Base-by-base conservation (phyloP, 2,797 vertebrate species). In the Serranus cabrilla region DNA sequence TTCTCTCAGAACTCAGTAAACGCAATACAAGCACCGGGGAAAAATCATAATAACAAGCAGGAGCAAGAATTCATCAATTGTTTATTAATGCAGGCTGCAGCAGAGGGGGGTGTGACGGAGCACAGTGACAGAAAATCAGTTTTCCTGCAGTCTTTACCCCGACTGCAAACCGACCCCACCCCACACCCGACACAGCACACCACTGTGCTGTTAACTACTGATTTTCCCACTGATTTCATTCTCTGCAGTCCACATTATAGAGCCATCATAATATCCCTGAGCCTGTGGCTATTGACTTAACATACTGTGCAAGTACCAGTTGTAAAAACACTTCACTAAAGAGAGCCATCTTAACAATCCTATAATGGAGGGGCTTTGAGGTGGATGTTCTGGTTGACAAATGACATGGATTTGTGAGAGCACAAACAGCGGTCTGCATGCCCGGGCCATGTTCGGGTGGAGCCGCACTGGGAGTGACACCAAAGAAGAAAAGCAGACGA, bases 371-470 rank as follows among this genome's bases (percentile, higher is more conserved):
- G 17, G 65, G 40, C 54, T 87, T 84, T 65, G 21, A 58, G 50
- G 42, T 52, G 64, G 34, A 63, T 72, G 47, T 72, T 75, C 13
- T 50, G n/a, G 21, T 57, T 71, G 68, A 90, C 71, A 89, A 83
- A 89, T 83, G 14, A 65, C 57, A 31, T 23, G 34, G 80, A 76
- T 86, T 87, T 84, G 51, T 20, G 13, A 52, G 64, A 61, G 40
- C 16, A 45, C 51, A 81, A 71, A 80, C 61, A 80, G 57, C 23
- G 18, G 23, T 5, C 31, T 74, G 65, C 90, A 80, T 81, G 92
- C 45, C 82, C 14, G 6, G 76, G 80, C 90, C 75, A 52, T 18
- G 76, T 83, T 37, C 39, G 88, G 91, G 90, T 88, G 89, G 88
- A 76, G 86, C 50, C 39, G 80, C 49, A 49, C 50, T 62, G 84